Percentiles rank a stretch among this genome's conserved stretches.
Evolutionary conservation across 1,140 invertebrate species (phyloP).

Genomic region (Drosophila leontia): DNA sequence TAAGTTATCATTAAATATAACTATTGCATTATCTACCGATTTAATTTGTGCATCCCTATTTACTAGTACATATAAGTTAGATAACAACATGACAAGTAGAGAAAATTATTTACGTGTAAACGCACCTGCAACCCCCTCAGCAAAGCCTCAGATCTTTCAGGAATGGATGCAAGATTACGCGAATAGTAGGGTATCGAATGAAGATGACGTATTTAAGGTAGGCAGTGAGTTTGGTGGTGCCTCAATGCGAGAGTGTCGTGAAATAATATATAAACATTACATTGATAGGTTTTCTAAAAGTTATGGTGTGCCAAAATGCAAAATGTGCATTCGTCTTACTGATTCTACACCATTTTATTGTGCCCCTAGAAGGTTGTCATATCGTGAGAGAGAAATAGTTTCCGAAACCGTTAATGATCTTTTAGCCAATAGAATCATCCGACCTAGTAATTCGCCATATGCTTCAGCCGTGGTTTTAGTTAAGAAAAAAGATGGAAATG

Average conservation of each 20-base stretch:
- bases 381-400: no score
- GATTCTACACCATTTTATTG: neutral
- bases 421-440: neutral
- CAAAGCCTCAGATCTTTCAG: neutral
- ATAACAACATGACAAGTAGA: neutral
- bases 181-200: neutral
- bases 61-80: neutral
- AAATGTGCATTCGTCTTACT: no score
- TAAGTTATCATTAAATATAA: neutral
- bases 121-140: neutral
- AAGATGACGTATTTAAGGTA: no score
- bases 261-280: no score
- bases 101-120: neutral
- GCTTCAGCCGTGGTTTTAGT: conserved; percentile 11
- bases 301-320: no score
- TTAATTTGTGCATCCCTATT: neutral
- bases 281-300: no score
- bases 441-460: conserved; percentile 3
- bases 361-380: neutral
- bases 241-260: no score
- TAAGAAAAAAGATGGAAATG: conserved; percentile 13
- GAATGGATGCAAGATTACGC: neutral
- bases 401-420: conserved; percentile 2
- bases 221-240: no score
- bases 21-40: neutral